Percentiles rank a stretch among this genome's conserved stretches.
Evolutionary conservation across 2,113 vertebrate species (phyloP).

Genomic region (Pachyramphus minor): DNA sequence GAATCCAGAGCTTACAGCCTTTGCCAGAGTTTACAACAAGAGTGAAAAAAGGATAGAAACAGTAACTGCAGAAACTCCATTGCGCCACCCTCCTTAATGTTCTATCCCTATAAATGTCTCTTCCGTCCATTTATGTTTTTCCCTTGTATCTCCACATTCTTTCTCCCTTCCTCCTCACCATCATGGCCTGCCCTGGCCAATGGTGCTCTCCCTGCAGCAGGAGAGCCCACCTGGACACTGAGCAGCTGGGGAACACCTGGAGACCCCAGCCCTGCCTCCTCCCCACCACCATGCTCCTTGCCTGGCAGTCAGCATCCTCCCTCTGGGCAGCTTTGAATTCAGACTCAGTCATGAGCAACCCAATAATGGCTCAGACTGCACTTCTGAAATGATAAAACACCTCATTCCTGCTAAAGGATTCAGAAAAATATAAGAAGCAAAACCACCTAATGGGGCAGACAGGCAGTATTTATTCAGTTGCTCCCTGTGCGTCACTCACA

Average conservation of each 20-base stretch:
- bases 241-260: not conserved
- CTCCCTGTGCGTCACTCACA: not conserved
- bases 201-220: rapidly evolving
- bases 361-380: not conserved
- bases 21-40: not conserved
- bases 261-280: not conserved
- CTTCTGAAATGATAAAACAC: not conserved
- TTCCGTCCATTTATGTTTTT: not conserved
- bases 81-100: not conserved
- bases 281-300: rapidly evolving
- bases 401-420: not conserved
- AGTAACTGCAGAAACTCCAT: not conserved
- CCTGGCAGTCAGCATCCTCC: not conserved
- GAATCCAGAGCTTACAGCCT: not conserved
- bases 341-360: not conserved
- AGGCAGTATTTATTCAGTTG: not conserved
- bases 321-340: not conserved
- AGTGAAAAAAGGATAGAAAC: not conserved
- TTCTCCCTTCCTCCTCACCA: not conserved
- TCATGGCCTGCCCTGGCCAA: not conserved
- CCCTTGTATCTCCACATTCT: not conserved
- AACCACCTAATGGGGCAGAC: conserved; percentile 22
- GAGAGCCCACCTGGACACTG: not conserved
- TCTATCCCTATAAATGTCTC: not conserved
- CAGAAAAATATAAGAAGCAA: not conserved